These are phyloP conservation scores for Cataglyphis altisquamis DNA, from an alignment of 2,888 invertebrate genomes.

Conservation along the genomic window DNA sequence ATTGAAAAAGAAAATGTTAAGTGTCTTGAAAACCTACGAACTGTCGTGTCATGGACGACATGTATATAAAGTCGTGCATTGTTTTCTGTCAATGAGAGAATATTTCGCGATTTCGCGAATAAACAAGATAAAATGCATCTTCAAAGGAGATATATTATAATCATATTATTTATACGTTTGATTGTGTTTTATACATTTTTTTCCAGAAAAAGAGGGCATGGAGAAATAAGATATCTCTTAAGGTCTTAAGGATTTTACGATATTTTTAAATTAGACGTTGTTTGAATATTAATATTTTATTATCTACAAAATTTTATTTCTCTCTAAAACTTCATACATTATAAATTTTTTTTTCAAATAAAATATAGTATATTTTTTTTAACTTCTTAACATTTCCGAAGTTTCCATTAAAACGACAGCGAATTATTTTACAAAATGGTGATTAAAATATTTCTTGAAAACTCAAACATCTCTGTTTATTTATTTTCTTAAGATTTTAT, in stretches of 20 bases:
- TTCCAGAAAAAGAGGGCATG: neutral
- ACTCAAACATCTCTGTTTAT: neutral
- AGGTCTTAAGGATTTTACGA: neutral
- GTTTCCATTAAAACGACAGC: neutral
- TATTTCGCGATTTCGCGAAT: neutral
- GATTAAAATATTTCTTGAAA: neutral
- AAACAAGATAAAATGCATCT: neutral
- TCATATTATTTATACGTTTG: neutral
- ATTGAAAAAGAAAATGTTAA: neutral
- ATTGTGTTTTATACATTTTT: neutral
- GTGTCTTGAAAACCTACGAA: neutral
- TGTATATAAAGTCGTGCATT: neutral
- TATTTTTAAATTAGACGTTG: neutral
- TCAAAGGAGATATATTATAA: neutral
- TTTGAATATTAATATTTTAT: conserved; percentile 5
- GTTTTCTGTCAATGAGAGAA: neutral
- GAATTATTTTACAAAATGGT: neutral
- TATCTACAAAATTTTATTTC: neutral
- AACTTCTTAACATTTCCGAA: neutral
- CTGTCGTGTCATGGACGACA: neutral
- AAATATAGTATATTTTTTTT: neutral
- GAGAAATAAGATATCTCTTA: neutral
- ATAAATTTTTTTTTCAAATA: neutral
- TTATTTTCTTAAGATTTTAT: neutral
- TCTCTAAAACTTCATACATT: neutral